A percentile compares a stretch with the other conserved stretches of the same genome.
Evolutionary conservation across 1,140 invertebrate genomes (phyloP).

Genomic region (Brachionus asplanchnoidis): DNA sequence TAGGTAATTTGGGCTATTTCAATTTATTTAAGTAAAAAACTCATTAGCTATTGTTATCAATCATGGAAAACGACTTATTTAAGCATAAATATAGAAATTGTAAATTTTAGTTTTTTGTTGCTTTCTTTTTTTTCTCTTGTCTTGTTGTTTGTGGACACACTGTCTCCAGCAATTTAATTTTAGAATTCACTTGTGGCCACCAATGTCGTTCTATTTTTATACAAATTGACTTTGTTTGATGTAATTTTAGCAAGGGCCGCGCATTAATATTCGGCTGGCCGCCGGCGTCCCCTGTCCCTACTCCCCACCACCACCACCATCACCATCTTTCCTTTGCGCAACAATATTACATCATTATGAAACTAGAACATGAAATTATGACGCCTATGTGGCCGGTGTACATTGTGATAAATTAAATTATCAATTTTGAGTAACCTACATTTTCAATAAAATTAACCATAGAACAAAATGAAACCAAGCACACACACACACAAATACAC

Average conservation of each 20-base stretch:
- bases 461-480: constrained; percentile 16
- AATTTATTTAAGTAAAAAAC: constrained; percentile 28
- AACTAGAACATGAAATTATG: constrained; percentile 37
- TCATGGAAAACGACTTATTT: constrained; percentile 30
- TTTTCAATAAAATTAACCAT: constrained; percentile 12
- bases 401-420: constrained; percentile 26
- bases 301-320: no score
- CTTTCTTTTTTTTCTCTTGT: neutral
- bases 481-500: neutral
- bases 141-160: neutral
- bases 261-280: neutral
- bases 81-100: constrained; percentile 23
- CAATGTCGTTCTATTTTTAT: neutral
- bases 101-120: neutral
- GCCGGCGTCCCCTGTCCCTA: neutral
- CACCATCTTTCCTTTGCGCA: neutral
- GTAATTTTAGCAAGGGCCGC: neutral
- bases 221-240: neutral
- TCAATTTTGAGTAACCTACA: constrained; percentile 31
- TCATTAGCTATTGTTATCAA: constrained; percentile 35
- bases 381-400: neutral
- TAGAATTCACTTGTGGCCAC: neutral
- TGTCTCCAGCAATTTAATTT: neutral
- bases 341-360: constrained; percentile 31
- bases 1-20: constrained; percentile 12